Base-by-base conservation (phyloP, 2,113 vertebrate species). In the Chloroceryle aenea region DNA sequence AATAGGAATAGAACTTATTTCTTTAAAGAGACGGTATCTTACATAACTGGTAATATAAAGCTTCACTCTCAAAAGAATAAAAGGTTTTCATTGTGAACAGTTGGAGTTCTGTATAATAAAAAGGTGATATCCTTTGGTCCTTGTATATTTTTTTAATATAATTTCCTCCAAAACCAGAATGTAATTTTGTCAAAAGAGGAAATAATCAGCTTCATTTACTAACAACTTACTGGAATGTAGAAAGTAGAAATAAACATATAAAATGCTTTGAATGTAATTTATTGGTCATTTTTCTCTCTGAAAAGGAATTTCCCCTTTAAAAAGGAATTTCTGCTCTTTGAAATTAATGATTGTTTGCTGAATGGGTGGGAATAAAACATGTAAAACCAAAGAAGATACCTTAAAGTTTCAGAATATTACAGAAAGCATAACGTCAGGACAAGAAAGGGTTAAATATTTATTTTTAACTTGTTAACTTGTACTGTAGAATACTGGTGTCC, bases 51-150 rank as follows among this genome's bases (percentile, higher is more conserved):
- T 77, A 34, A 27, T 76, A 59, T 48, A 17, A 48, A 76, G 38
- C 23, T 25, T 36, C 26, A 9, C 38, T 76, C 45, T 17, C 10
- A 62, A 74, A 10, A n/a, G 38, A 23, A 36, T 30, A 38, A 58
- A 59, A 43, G 19, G 9, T 4, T 59, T 27, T 5, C 0, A 1
- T 38, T 58, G 26, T n/a, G 43, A 53, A 58, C 9, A 5, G 19
- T 63, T 55, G 4, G 9, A 53, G 29, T 59, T 19, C 72, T 68
- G 34, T 91, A 16, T 30, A 74, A 34, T 10, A 18, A 36, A 77
- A 69, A 38, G 20, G 5, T 58, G 2, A 36, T 43, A 52, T 9
- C 3, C 9, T 59, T 68, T 0, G 0, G 56, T 45, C 20, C 5
- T 43, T 73, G 45, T 62, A 7, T 12, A 43, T 90, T 83, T 90